phyloP scores from a whole-genome alignment of 2,888 invertebrate species.

The Drosophila sordidapex region DNA sequence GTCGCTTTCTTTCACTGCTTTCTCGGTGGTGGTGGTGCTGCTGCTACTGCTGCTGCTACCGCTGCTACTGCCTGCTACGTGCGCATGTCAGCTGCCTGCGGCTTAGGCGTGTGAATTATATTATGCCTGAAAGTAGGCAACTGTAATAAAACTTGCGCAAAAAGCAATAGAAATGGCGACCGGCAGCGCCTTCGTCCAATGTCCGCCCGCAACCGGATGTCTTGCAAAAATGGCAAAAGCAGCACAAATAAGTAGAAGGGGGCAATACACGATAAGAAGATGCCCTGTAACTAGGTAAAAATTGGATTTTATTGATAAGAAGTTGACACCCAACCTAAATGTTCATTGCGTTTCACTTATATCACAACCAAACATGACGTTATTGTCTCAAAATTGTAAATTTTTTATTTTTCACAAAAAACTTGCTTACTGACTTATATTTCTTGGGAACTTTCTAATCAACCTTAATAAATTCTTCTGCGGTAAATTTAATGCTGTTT shows the following conservation, averaged over 20 bases:
- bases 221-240: constrained; percentile 39
- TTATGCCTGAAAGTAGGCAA: constrained; percentile 74
- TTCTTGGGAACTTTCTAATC: no score
- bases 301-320: neutral
- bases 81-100: constrained; percentile 75
- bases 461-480: neutral
- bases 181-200: constrained; percentile 13
- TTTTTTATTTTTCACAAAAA: neutral
- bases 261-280: neutral
- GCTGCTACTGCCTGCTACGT: constrained; percentile 51
- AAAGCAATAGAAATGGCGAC: constrained; percentile 49
- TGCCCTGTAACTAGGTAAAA: neutral
- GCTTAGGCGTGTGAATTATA: constrained; percentile 80
- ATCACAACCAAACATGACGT: neutral
- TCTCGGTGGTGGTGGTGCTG: neutral
- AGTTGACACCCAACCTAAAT: neutral
- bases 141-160: constrained; percentile 73
- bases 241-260: neutral
- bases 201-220: constrained; percentile 45
- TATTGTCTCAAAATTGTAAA: accelerated
- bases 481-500: neutral
- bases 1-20: constrained; percentile 36
- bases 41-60: neutral
- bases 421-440: neutral
- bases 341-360: neutral